Conservation (phyloP, 2,888 invertebrate species). For the Pelosia muscerda region DNA sequence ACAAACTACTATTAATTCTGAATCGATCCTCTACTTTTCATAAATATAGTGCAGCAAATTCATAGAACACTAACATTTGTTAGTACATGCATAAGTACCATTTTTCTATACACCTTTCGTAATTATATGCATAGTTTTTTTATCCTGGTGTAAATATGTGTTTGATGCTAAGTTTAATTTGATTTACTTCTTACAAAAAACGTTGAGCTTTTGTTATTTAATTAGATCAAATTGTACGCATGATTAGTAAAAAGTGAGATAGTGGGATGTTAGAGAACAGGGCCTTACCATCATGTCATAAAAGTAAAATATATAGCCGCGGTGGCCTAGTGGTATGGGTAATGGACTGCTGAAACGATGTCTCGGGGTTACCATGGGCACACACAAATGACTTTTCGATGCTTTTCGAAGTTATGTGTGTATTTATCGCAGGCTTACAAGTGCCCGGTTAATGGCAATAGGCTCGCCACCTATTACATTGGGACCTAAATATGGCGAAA, state of each 20-base stretch:
- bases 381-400: too few species aligned
- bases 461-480: too few species aligned
- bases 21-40: slow-evolving; percentile 30
- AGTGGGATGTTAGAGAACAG: background rate
- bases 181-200: slow-evolving; percentile 40
- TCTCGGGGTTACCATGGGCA: too few species aligned
- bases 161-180: slow-evolving; percentile 35
- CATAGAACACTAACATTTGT: slow-evolving; percentile 20
- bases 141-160: slow-evolving; percentile 18
- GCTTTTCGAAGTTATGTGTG: too few species aligned
- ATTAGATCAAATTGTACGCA: slow-evolving; percentile 25
- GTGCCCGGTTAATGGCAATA: too few species aligned
- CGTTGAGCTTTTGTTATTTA: slow-evolving; percentile 22
- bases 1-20: slow-evolving; percentile 38
- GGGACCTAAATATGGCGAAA: too few species aligned
- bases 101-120: slow-evolving; percentile 1
- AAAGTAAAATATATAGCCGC: too few species aligned
- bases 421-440: too few species aligned
- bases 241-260: background rate
- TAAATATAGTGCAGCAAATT: slow-evolving; percentile 1
- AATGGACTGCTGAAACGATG: too few species aligned
- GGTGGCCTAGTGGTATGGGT: too few species aligned
- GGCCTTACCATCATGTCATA: too few species aligned
- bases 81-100: background rate
- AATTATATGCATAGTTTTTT: slow-evolving; percentile 29